Conservation (phyloP, 2,888 invertebrate genomes). For the Xestia xanthographa region DNA sequence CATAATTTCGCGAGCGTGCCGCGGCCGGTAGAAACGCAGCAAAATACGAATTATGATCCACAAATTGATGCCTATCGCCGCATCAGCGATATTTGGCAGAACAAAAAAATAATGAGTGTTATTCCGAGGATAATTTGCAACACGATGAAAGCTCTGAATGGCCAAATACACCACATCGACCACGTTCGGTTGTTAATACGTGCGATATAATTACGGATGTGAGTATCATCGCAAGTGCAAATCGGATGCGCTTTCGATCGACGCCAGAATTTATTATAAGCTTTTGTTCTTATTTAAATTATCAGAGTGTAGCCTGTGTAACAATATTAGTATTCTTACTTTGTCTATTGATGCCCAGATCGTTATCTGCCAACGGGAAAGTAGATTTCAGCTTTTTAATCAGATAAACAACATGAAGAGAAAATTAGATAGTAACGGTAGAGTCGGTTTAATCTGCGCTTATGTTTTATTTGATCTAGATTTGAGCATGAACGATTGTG, state of each 20-base stretch:
- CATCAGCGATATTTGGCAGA: conserved; percentile 44
- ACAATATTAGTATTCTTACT: conserved; percentile 54
- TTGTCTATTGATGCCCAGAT: conserved; percentile 50
- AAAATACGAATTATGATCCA: conserved; percentile 52
- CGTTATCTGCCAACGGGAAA: conserved; percentile 60
- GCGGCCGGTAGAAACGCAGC: conserved; percentile 24
- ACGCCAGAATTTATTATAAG: conserved; percentile 55
- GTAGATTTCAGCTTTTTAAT: conserved; percentile 50
- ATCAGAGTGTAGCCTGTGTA: conserved; percentile 33
- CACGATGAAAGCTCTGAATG: conserved; percentile 51
- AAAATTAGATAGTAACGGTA: conserved; percentile 43
- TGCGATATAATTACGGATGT: conserved; percentile 64
- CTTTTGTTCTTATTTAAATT: conserved; percentile 65
- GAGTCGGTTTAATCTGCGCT: neutral
- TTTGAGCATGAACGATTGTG: conserved; percentile 1
- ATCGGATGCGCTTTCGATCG: conserved; percentile 60
- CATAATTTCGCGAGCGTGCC: conserved; percentile 45
- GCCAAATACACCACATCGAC: conserved; percentile 37
- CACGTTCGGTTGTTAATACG: conserved; percentile 50
- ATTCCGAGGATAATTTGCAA: conserved; percentile 52
- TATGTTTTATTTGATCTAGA: conserved; percentile 14
- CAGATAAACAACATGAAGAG: conserved; percentile 50
- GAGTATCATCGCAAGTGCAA: conserved; percentile 55
- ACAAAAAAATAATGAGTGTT: conserved; percentile 57
- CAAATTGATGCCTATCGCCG: conserved; percentile 59